Evolutionary conservation across 2,797 vertebrate genomes (phyloP).

Genomic region (Ceryle rudis): DNA sequence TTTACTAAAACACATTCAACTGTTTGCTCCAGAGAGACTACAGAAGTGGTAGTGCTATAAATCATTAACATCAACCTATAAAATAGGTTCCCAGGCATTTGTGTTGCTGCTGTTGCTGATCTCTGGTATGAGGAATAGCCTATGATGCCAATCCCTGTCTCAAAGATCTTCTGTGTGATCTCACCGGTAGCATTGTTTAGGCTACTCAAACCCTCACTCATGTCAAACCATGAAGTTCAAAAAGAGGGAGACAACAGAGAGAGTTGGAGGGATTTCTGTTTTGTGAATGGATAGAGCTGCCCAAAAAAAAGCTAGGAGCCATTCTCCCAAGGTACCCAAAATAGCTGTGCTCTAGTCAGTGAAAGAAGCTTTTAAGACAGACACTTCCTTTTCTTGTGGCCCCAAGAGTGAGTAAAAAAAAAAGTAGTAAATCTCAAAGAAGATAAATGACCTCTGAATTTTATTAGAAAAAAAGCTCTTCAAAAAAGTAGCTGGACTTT

Average conservation of each 20-base stretch:
- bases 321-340: not conserved
- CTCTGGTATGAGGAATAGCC: not conserved
- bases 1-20: not conserved
- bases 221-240: not conserved
- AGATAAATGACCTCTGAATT: constrained; percentile 76
- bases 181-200: not conserved
- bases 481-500: constrained; percentile 38
- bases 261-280: not conserved
- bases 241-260: not conserved
- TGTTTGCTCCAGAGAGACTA: constrained; percentile 1
- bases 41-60: not conserved
- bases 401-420: constrained; percentile 71
- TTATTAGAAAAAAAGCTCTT: constrained; percentile 63
- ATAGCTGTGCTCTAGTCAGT: not conserved
- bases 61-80: constrained; percentile 28
- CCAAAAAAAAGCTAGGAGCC: not conserved
- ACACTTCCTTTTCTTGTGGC: constrained; percentile 65
- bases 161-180: not conserved
- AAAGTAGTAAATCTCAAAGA: constrained; percentile 68
- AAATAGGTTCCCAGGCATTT: constrained; percentile 10
- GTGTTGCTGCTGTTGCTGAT: not conserved
- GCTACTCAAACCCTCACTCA: not conserved
- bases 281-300: not conserved
- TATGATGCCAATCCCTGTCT: not conserved
- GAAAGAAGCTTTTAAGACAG: constrained; percentile 39